Conservation (phyloP, 2,888 invertebrate species). For the Aphodius granarius region DNA sequence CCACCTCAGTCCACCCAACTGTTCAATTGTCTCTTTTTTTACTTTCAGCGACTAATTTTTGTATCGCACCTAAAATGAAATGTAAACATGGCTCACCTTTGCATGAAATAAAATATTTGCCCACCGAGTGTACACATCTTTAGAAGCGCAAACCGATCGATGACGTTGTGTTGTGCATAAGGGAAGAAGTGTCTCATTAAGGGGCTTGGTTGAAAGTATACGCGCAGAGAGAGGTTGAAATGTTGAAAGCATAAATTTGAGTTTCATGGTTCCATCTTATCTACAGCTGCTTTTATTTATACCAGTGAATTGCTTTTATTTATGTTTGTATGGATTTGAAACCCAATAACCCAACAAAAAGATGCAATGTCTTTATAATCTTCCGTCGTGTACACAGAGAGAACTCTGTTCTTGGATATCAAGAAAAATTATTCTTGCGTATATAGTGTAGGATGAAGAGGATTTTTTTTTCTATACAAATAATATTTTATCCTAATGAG, state of each 20-base stretch:
- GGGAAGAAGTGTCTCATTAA: slow-evolving; percentile 5
- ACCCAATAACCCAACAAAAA: too few species aligned
- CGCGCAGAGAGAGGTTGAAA: neutral
- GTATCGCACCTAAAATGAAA: neutral
- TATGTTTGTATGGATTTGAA: neutral
- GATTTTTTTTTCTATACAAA: too few species aligned
- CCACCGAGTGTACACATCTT: neutral
- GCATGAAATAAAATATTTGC: neutral
- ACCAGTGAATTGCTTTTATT: neutral
- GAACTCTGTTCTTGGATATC: too few species aligned
- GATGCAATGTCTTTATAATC: too few species aligned
- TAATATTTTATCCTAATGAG: too few species aligned
- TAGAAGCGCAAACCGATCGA: slow-evolving; percentile 8
- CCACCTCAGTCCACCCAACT: neutral
- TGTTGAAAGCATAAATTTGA: neutral
- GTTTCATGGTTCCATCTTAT: neutral
- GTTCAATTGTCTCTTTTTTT: neutral
- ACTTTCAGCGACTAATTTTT: neutral
- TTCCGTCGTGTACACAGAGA: too few species aligned
- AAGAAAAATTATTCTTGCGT: too few species aligned
- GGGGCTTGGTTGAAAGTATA: neutral
- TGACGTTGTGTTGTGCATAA: slow-evolving; percentile 1
- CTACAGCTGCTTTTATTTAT: neutral
- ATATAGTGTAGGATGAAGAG: too few species aligned
- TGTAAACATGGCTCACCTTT: neutral